Evolutionary conservation across 2,113 vertebrate genomes (phyloP).

Genomic region (Eptesicus fuscus): DNA sequence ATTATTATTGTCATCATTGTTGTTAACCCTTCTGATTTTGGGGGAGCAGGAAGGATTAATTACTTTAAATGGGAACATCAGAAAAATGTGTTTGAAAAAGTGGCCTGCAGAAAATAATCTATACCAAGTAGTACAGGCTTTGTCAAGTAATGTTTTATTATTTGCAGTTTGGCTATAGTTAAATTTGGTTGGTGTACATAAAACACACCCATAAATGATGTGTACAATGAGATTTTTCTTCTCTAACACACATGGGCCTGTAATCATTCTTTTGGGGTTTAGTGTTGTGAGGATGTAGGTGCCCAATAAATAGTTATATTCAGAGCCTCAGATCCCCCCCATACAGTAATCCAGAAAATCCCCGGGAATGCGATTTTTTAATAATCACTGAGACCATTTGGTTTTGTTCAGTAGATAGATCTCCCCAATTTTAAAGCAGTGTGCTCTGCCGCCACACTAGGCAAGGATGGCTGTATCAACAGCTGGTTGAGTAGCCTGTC

Average conservation of each 20-base stretch:
- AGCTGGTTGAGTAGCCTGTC: not conserved
- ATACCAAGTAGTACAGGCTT: not conserved
- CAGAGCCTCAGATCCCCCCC: not conserved
- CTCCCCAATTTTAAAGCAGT: not conserved
- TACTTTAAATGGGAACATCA: not conserved
- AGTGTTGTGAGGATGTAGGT: not conserved
- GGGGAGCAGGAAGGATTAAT: not conserved
- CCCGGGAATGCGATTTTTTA: not conserved
- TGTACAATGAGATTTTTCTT: slow-evolving; percentile 3
- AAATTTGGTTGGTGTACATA: not conserved
- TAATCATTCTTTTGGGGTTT: not conserved
- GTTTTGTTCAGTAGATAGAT: not conserved
- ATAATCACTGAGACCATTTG: not conserved
- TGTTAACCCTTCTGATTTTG: not conserved
- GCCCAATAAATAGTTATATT: not conserved
- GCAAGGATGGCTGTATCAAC: not conserved
- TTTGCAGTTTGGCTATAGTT: slow-evolving; percentile 26
- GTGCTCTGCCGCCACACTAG: not conserved
- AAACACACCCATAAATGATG: not conserved
- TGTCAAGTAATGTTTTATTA: not conserved
- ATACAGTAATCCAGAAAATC: not conserved
- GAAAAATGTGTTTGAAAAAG: slow-evolving; percentile 5
- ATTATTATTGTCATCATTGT: not conserved
- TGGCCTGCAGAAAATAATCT: not conserved
- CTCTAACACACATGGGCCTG: not conserved